Base-by-base conservation (phyloP, 2,113 vertebrate genomes). In the Tachysurus fulvidraco region DNA sequence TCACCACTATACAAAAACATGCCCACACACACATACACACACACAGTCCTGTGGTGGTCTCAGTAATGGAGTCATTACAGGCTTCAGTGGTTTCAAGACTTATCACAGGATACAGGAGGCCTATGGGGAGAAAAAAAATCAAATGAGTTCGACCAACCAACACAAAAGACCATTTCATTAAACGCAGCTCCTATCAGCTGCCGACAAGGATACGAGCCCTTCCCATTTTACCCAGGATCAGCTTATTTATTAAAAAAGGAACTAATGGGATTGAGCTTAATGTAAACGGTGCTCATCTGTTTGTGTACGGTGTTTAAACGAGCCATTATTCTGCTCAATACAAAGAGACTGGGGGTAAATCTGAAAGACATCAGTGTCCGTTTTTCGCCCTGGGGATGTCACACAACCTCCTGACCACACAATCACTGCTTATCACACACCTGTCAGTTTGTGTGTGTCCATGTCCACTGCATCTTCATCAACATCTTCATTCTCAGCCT, bases 261-360 rank as follows among this genome's bases (percentile, higher is more conserved):
- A 96, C 96, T 97, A 97, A 96, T 96, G 96, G 96, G 96, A 96
- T 96, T 97, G 96, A 95, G 96, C 96, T 96, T 96, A 96, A 96
- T 97, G 96, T 90, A 86, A 97, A 96, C 95, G 94, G 95, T 95
- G 80, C 95, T 95, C 95, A 96, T 96, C 96, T 97, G 96, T 96
- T 96, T 96, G 95, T 96, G 95, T 96, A 95, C 95, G 95, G 95
- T 95, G 96, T 96, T 96, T 96, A 96, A 97, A 96, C 94, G 94
- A 96, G 95, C 95, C 94, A 96, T 96, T 96, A 96, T 95, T 95
- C 96, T 96, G 95, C 95, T 95, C 95, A 96, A 96, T 95, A 95
- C 89, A 80, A 95, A 96, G 95, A 96, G 95, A 95, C 94, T 94
- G 95, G 93, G 95, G 95, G 96, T 96, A 96, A 80, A 96, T 96